Conservation (phyloP, 2,888 invertebrate species). For the Embidobia sp. region DNA sequence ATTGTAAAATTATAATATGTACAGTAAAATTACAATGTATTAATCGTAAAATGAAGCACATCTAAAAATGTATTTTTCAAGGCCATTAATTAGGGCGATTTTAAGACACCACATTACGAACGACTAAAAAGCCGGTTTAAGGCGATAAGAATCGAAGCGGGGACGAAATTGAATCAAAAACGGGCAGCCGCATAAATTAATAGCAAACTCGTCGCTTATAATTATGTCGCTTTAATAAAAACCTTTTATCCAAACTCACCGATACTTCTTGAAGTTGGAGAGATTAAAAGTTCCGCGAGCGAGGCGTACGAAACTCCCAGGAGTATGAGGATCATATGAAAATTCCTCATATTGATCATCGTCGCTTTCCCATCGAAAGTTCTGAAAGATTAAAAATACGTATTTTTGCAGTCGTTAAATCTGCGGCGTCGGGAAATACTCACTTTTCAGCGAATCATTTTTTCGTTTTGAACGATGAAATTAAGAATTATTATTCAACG, state of each 20-base stretch:
- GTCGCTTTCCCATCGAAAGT: constrained; percentile 75
- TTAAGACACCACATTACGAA: too few relatives aligned
- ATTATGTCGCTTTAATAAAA: constrained; percentile 33
- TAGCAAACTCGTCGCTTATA: not conserved
- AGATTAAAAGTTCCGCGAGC: constrained; percentile 75
- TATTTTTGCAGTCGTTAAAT: constrained; percentile 6
- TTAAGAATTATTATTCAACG: too few relatives aligned
- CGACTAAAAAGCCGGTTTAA: too few relatives aligned
- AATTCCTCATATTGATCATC: constrained; percentile 76
- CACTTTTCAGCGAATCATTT: too few relatives aligned
- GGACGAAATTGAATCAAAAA: not conserved
- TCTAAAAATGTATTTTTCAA: too few relatives aligned
- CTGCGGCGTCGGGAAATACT: too few relatives aligned
- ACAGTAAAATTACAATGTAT: too few relatives aligned
- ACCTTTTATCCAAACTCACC: constrained; percentile 72
- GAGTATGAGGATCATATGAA: constrained; percentile 75
- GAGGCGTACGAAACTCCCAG: constrained; percentile 77
- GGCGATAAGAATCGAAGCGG: not conserved
- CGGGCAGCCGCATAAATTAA: not conserved
- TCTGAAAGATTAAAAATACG: constrained; percentile 68
- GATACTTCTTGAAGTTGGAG: constrained; percentile 76
- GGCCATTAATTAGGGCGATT: too few relatives aligned
- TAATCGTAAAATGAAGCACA: too few relatives aligned
- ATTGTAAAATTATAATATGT: too few relatives aligned
- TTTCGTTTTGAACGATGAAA: too few relatives aligned